Evolutionary conservation across 2,113 vertebrate genomes (phyloP), one percentile per base, ranked within the genome.

Genomic region (Pluvianellus socialis): DNA sequence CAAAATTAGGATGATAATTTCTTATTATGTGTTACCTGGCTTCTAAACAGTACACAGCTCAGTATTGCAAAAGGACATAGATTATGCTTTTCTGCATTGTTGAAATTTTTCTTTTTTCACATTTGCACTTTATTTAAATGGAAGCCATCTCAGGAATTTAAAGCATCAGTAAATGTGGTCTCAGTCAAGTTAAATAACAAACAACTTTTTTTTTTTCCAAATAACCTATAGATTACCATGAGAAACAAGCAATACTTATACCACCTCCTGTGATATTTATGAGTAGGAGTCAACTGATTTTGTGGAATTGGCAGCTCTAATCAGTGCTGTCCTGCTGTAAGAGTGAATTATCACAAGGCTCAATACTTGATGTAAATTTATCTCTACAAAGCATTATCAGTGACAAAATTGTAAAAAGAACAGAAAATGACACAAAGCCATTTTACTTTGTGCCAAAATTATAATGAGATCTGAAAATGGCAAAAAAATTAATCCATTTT

Each of bases 401-500:
- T 58, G 33, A 68, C 83, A 92, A 90, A 89, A 88, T 27, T 63
- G 10, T 49, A 53, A 65, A 53, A 94, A 38, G 61, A 79, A 75
- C 45, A 73, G 49, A 91, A 89, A 94, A 79, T 2, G 1, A 79
- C 45, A 88, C 12, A 79, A 79, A 87, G 4, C 2, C 12, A 32
- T 90, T 76, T 87, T 26, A 66, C 8, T 82, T 81, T 77, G 45
- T 92, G 87, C 81, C 90, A 94, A 62, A 95, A 90, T 58, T 66
- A 63, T 85, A 91, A 91, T 81, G 65, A 94, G 68, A 50, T 92
- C 56, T 87, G 88, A 88, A 81, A 94, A 89, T 10, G n/a, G 80
- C 40, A 79, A 79, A 89, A 38, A 94, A 95, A 66, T 47, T 26
- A 92, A 95, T 97, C 73, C 28, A 42, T 87, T 92, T 91, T 82